phyloP scores from a whole-genome alignment of 2,888 invertebrate species.

The Cephus sareptanus region DNA sequence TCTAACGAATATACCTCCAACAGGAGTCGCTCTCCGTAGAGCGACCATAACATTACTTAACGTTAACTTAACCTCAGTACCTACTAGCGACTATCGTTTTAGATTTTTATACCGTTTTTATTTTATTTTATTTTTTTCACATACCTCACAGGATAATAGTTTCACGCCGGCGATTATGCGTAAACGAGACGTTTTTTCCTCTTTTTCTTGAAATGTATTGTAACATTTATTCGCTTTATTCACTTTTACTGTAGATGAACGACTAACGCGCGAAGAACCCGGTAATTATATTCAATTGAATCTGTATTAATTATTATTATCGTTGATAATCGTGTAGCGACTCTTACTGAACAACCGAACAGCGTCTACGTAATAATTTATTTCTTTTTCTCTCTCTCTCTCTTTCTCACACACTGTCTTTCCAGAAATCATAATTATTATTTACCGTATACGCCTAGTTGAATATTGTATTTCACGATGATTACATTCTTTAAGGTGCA shows the following conservation, averaged over 20 bases:
- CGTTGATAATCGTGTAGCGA: slow-evolving; percentile 38
- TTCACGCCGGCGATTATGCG: neutral
- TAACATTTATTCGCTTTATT: slow-evolving; percentile 2
- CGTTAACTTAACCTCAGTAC: slow-evolving; percentile 53
- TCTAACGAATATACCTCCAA: slow-evolving; percentile 62
- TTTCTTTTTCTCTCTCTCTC: slow-evolving; percentile 21
- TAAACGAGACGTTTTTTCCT: neutral
- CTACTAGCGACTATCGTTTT: slow-evolving; percentile 56
- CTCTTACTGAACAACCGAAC: slow-evolving; percentile 35
- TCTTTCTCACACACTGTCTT: neutral
- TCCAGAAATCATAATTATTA: slow-evolving; percentile 23
- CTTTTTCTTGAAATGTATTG: neutral
- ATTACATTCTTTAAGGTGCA: slow-evolving; percentile 53
- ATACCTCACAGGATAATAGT: slow-evolving; percentile 48
- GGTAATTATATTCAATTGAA: slow-evolving; percentile 34
- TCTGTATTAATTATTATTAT: slow-evolving; percentile 37
- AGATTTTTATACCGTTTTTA: slow-evolving; percentile 47
- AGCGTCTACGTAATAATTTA: slow-evolving; percentile 37
- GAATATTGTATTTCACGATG: slow-evolving; percentile 29
- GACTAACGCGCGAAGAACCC: slow-evolving; percentile 18
- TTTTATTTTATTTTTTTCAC: slow-evolving; percentile 24
- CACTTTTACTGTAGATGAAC: slow-evolving; percentile 4
- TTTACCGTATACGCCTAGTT: slow-evolving; percentile 31
- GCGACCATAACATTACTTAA: slow-evolving; percentile 47
- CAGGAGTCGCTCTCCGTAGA: slow-evolving; percentile 34